Base-by-base conservation (phyloP, 2,888 invertebrate species). In the Schizaphis graminum region DNA sequence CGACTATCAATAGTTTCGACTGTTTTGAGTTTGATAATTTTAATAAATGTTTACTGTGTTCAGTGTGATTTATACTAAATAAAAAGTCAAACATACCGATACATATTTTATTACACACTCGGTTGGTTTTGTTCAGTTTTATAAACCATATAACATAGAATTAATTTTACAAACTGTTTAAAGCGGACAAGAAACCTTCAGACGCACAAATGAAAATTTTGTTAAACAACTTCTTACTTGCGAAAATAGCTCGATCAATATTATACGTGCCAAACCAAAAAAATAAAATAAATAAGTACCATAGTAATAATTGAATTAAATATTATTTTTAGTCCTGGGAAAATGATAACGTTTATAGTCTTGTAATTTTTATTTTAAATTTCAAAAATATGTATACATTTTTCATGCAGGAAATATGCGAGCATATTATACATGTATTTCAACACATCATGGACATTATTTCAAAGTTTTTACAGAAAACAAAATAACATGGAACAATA, bases 381-480 rank as follows among this genome's bases (percentile, higher is more conserved):
- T 77, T 77, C 7, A 47, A 11, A 35, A 3, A 35, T 77, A 77
- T 41, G 35, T 67, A 67, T 67, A 35, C 21, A 35, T 16, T 67
- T 16, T 7, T 67, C 35, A 21, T 35, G 1, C n/a, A 4, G 24
- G 67, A n/a, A n/a, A n/a, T 44, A 44, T n/a, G 21, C 4, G 35
- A 35, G 35, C 35, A 8, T 77, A 41, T 35, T 35, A 77, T 35
- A 77, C 35, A 35, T 77, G 21, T 16, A 21, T 77, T n/a, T 77
- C 8, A 35, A 87, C 49, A 87, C n/a, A 0, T 3, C 53, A 49
- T 26, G 10, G 8, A n/a, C n/a, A n/a, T 49, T 87, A 49, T 87
- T 87, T 21, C 10, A 44, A 85, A 56, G 53, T 56, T 88, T 88
- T 88, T 41, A 88, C 13, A 56, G 53, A 88, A 44, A 88, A 88